A percentile compares a stretch with the other conserved stretches of the same genome.
phyloP scores from a whole-genome alignment of 64 coral and sea anemone genomes.

The Hydrozoanthus tunicans region DNA sequence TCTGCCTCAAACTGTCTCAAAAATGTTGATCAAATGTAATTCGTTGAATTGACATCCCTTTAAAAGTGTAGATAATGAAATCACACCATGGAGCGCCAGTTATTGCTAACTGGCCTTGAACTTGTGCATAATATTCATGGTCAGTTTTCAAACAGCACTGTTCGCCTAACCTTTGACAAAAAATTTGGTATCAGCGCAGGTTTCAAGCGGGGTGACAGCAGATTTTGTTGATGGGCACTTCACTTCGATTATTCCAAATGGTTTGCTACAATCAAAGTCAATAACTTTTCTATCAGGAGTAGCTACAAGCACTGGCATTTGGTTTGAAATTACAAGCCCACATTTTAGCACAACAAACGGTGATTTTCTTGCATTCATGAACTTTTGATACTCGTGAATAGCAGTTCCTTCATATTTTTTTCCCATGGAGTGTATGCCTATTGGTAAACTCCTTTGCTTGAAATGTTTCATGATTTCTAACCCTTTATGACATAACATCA shows the following conservation, averaged over 20 bases:
- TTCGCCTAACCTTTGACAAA: slow-evolving; percentile 6
- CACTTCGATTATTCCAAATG: slow-evolving; percentile 44
- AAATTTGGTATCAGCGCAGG: slow-evolving; percentile 17
- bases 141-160: slow-evolving; percentile 5
- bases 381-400: slow-evolving; percentile 1
- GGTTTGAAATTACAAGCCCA: slow-evolving; percentile 23
- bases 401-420: not conserved
- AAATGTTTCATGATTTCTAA: slow-evolving; percentile 17
- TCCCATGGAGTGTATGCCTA: slow-evolving; percentile 31
- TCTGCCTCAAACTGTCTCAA: not conserved
- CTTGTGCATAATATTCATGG: slow-evolving; percentile 45
- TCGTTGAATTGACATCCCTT: slow-evolving; percentile 27
- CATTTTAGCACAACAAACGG: slow-evolving; percentile 21
- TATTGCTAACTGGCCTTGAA: slow-evolving; percentile 38
- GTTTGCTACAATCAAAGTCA: not conserved
- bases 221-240: slow-evolving; percentile 16
- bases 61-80: slow-evolving; percentile 43
- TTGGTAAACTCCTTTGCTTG: slow-evolving; percentile 12
- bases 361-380: slow-evolving; percentile 1
- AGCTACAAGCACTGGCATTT: slow-evolving; percentile 2
- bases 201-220: not conserved
- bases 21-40: slow-evolving; percentile 22
- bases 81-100: slow-evolving; percentile 47
- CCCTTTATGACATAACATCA: not conserved
- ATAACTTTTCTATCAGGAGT: slow-evolving; percentile 32